These are phyloP conservation scores for Tridacna crocea DNA, from an alignment of 2,888 invertebrate species.

Conservation along the genomic window DNA sequence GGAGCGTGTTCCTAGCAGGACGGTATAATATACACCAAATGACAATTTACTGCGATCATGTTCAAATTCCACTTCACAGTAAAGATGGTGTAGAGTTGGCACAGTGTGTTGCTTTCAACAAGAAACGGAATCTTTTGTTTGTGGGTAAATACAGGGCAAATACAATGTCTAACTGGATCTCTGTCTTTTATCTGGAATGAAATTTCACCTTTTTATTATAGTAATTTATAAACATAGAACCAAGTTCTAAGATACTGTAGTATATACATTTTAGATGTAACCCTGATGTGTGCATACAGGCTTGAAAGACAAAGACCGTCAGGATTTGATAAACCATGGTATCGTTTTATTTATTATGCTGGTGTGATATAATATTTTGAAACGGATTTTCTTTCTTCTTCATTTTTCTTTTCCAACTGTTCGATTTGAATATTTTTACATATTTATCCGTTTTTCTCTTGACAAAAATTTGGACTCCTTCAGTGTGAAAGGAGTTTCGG, in stretches of 20 bases:
- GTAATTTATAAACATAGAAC: neutral
- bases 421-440: too few species aligned
- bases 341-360: neutral
- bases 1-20: constrained; percentile 6
- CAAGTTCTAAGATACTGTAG: neutral
- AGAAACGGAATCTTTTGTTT: constrained; percentile 4
- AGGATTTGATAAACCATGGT: neutral
- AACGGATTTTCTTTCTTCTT: too few species aligned
- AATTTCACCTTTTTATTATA: neutral
- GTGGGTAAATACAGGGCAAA: neutral
- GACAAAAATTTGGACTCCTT: too few species aligned
- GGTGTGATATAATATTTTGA: too few species aligned
- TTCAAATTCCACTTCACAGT: neutral
- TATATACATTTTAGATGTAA: neutral
- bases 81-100: constrained; percentile 7
- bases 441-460: too few species aligned
- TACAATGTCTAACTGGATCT: neutral
- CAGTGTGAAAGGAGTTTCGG: too few species aligned
- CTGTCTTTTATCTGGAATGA: neutral
- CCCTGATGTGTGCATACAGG: neutral
- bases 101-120: constrained; percentile 6
- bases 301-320: neutral
- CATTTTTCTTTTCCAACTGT: too few species aligned
- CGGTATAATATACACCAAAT: constrained; percentile 4
- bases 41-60: neutral